Base-by-base conservation (phyloP, 2,113 vertebrate genomes). In the Siniperca knerii region DNA sequence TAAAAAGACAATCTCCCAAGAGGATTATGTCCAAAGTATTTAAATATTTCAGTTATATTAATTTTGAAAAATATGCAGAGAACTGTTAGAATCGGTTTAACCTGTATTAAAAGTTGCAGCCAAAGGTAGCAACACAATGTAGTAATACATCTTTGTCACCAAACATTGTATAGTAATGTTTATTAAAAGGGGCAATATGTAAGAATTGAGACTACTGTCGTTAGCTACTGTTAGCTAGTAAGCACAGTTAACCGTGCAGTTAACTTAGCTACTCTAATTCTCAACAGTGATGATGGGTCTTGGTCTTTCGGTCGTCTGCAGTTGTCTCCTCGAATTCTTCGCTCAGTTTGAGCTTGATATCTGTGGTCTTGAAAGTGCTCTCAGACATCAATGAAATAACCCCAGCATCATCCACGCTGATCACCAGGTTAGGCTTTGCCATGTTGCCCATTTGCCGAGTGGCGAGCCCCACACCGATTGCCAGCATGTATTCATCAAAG, bases 401-500 rank as follows among this genome's bases (percentile, higher is more conserved):
- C 4, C 97, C 97, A 1, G 74, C 69, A 5, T 96, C 96, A 29
- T 96, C 96, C 92, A 96, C 94, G 87, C 94, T 95, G 89, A 99
- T 92, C 73, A 96, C 91, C 90, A 97, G 92, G 29, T 88, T 94
- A 29, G 98, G 97, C 67, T 96, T 98, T 8, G 94, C 91, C 91
- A 97, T 71, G 77, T 96, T 95, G 52, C 96, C 96, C 79, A 98
- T 90, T 86, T 97, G 97, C 13, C 97, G 94, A 2, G 94, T 95
- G 48, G 97, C 95, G 79, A 97, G 96, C 0, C 93, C 90, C 65
- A 98, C 96, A 79, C 97, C 97, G 44, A 97, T 55, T 77, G 95
- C 96, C 89, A 97, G 97, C 97, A 98, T 97, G 77, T 98, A 98
- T 10, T 97, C 97, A 89, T 97, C 96, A 62, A 98, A 97, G 80